Evolutionary conservation across 2,113 vertebrate genomes (phyloP).

Genomic region (Percopsis transmontana): DNA sequence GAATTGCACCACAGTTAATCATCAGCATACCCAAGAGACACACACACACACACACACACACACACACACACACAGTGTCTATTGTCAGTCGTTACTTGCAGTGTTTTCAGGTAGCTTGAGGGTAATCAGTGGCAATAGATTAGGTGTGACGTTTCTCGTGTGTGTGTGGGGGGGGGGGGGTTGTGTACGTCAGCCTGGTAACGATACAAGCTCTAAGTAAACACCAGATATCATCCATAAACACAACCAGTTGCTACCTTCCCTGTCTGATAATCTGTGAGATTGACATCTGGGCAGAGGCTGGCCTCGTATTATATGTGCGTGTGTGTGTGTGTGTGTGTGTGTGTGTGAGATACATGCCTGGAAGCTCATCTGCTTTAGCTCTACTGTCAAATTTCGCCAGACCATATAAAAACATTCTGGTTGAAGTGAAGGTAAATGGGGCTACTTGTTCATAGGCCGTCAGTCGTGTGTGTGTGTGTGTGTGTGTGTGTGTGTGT

Average conservation of each 20-base stretch:
- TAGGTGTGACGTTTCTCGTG: background rate
- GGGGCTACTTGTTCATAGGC: too few species aligned
- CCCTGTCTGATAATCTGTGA: conserved; percentile 63
- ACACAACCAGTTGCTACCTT: conserved; percentile 62
- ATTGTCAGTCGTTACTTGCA: conserved; percentile 27
- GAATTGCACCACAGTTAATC: conserved; percentile 58
- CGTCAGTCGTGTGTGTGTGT: background rate
- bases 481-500: background rate
- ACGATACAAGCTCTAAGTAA: conserved; percentile 62
- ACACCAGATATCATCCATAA: conserved; percentile 69
- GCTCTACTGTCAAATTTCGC: conserved; percentile 25
- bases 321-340: background rate
- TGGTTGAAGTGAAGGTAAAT: too few species aligned
- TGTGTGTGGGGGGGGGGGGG: conserved; percentile 9
- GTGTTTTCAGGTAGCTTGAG: conserved; percentile 35
- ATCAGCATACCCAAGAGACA: conserved; percentile 59
- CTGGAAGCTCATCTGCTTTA: background rate
- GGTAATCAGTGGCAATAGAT: conserved; percentile 31
- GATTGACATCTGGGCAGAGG: conserved; percentile 51
- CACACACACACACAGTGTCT: conserved; percentile 32
- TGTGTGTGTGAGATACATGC: background rate
- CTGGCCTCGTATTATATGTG: background rate
- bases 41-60: background rate
- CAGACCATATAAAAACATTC: conserved; percentile 44
- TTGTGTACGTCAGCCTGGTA: background rate